Evolutionary conservation across 1,140 invertebrate species (phyloP), one percentile per base, ranked within the genome.

Genomic region (Drosophila pseudoananassae): DNA sequence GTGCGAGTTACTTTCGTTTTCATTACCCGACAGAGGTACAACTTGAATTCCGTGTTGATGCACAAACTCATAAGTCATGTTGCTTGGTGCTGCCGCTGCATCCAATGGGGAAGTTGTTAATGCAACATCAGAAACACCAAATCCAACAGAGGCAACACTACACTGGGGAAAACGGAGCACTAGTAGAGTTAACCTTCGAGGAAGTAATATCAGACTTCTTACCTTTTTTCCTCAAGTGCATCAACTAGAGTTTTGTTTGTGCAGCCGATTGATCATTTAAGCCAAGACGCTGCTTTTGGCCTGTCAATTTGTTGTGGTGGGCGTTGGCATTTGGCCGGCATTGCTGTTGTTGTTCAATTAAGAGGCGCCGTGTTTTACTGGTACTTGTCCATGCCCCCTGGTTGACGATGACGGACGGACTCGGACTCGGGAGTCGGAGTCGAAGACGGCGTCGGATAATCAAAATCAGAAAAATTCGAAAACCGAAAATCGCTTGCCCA

Each of bases 231-330:
- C 10, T 6, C 45, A 40, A 56, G 56, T 58, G 9, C 46, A 12
- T 9, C 56, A 33, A 20, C 14, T 17, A 46, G 46, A 51, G 64
- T 51, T 63, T 54, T 78, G 82, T 87, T 85, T 81, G 65, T 78
- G 81, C 73, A 74, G 77, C 70, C 82, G 84, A 85, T 85, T 85
- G 82, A 85, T 85, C 82, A 87, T 87, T 85, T 85, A 85, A 87
- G 82, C 82, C 82, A 72, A 76, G 65, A 65, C 69, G 52, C 68
- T 74, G 69, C 43, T 46, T 36, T 46, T 20, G 43, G 43, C 59
- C 63, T 77, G 82, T 82, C 78, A 87, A 78, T 85, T 85, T 87
- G 61, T 88, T 66, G 65, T 81, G 77, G 83, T 88, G 78, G 82
- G 82, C 83, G 82, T 87, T 78, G 82, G 71, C 71, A 74, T 65